Percentiles rank a stretch among this genome's conserved stretches.
phyloP scores from a whole-genome alignment of 2,113 vertebrate species.

The Rhinoderma darwinii region DNA sequence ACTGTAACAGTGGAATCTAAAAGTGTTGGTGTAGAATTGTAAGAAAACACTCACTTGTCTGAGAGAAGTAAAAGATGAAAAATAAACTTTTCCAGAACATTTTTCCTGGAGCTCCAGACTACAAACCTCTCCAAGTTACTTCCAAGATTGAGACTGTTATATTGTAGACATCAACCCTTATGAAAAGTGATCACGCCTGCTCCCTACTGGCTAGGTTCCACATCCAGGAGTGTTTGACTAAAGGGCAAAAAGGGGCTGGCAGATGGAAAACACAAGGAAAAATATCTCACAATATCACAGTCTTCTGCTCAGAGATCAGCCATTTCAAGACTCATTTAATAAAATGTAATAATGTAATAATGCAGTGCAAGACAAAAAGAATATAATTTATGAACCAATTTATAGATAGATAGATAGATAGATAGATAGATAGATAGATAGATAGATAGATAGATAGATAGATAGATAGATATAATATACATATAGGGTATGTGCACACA shows the following conservation, averaged over 20 bases:
- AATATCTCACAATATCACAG: neutral
- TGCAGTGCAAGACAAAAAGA: neutral
- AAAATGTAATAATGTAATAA: neutral
- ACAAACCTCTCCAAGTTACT: constrained; percentile 24
- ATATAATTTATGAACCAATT: neutral
- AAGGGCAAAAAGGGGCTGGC: constrained; percentile 32
- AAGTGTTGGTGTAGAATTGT: neutral
- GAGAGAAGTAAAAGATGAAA: constrained; percentile 33
- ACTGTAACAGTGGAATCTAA: neutral
- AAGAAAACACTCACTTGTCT: constrained; percentile 44
- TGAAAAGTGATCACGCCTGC: constrained; percentile 46
- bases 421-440: too few relatives aligned
- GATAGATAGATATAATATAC: too few relatives aligned
- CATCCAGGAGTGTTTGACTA: constrained; percentile 33
- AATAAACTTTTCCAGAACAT: constrained; percentile 50
- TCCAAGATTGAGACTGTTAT: constrained; percentile 21
- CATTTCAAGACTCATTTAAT: neutral
- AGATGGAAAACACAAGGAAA: constrained; percentile 15
- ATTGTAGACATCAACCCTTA: neutral
- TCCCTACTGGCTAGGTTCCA: constrained; percentile 51
- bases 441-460: too few relatives aligned
- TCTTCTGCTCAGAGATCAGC: neutral
- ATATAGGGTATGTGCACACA: too few relatives aligned
- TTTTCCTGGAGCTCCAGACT: neutral
- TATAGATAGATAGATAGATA: too few relatives aligned